Base-by-base conservation (phyloP, 2,888 invertebrate genomes). In the Bhutanitis thaidina region DNA sequence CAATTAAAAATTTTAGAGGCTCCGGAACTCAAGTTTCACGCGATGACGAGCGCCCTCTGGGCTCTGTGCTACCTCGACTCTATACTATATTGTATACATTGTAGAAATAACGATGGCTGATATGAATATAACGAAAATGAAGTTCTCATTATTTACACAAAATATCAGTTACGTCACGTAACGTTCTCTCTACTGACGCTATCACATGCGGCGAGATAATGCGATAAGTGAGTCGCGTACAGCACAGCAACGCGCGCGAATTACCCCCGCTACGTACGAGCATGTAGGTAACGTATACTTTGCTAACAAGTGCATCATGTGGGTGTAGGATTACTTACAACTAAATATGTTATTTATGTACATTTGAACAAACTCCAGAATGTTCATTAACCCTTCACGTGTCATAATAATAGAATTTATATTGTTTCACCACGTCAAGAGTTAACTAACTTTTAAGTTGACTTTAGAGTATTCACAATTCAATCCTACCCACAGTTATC, bases 161-260 rank as follows among this genome's bases (percentile, higher is more conserved):
- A 41, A 20, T 20, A 3, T 20, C 7, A 1, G 27, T 27, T 30
- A 16, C 32, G 36, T 36, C 30, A 13, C 25, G 13, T 37, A 12
- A 15, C 43, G 50, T 27, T 7, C 8, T 7, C 7, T 27, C 58
- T 50, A 41, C 46, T 44, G 53, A 47, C 16, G 43, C 47, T 60
- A 56, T 62, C 52, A 52, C 58, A 55, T 52, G 61, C 58, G 63
- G 59, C 61, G 58, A 62, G 58, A 66, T 64, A 43, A 49, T 43
- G 41, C 52, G 60, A 64, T 64, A 59, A 58, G 57, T 34, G 43
- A 25, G 35, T 37, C 46, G 52, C 38, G 49, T 52, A 20, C 5
- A 20, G 20, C 5, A 34, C 34, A 38, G 41, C 53, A 52, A 55
- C 52, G 49, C 44, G 15, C 38, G 29, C 20, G 37, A 10, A 7